These are phyloP conservation scores for Barbus barbus DNA, from an alignment of 2,113 vertebrate species.

Conservation along the genomic window DNA sequence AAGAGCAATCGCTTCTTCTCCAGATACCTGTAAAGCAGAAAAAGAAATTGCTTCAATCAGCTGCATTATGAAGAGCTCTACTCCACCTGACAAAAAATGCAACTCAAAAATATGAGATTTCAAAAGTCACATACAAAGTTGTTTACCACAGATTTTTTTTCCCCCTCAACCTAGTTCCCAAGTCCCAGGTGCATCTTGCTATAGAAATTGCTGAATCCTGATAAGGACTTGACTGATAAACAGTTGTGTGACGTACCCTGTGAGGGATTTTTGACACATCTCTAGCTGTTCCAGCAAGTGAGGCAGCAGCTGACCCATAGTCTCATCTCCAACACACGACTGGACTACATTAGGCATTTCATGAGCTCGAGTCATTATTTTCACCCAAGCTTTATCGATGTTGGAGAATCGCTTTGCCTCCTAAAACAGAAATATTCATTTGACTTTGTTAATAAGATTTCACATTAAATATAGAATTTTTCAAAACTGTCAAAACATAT, in stretches of 20 bases:
- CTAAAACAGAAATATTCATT: slow-evolving; percentile 63
- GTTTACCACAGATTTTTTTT: not conserved
- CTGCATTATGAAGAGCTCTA: not conserved
- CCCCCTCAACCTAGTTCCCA: not conserved
- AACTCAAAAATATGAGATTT: not conserved
- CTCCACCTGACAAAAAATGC: not conserved
- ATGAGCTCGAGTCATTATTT: slow-evolving; percentile 92
- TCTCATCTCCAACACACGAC: slow-evolving; percentile 93
- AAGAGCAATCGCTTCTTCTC: slow-evolving; percentile 94
- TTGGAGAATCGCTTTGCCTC: slow-evolving; percentile 96
- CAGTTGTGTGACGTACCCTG: slow-evolving; percentile 78
- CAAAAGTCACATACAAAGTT: too few species aligned
- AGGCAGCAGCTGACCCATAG: slow-evolving; percentile 90
- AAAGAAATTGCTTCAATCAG: not conserved
- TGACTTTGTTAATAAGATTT: not conserved
- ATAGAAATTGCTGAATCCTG: not conserved
- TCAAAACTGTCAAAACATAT: too few species aligned
- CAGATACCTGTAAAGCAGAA: slow-evolving; percentile 80
- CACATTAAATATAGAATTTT: too few species aligned
- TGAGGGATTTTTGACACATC: slow-evolving; percentile 98
- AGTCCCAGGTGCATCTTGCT: not conserved
- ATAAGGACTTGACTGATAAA: not conserved
- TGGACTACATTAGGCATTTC: slow-evolving; percentile 92
- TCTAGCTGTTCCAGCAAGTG: slow-evolving; percentile 94
- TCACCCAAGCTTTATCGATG: slow-evolving; percentile 98